Evolutionary conservation across 2,888 invertebrate species (phyloP).

Genomic region (Smittia aterrima): DNA sequence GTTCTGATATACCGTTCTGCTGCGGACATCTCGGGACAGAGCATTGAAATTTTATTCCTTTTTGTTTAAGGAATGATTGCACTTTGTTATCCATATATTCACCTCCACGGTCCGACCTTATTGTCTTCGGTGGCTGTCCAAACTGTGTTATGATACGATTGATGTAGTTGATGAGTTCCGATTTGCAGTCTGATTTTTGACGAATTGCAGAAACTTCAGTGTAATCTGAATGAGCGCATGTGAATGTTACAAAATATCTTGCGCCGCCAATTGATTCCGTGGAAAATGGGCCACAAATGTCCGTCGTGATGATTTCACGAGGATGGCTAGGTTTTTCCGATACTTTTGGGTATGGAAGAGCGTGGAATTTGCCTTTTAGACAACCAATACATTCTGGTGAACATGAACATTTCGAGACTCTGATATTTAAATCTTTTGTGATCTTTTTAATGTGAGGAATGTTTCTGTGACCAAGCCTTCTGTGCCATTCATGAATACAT

Average conservation of each 20-base stretch:
- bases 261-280: slow-evolving; percentile 47
- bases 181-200: slow-evolving; percentile 43
- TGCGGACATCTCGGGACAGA: slow-evolving; percentile 45
- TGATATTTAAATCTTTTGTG: not conserved
- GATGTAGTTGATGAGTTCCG: slow-evolving; percentile 45
- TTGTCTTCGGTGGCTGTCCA: slow-evolving; percentile 44
- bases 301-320: slow-evolving; percentile 48
- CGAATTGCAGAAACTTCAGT: slow-evolving; percentile 42
- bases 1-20: slow-evolving; percentile 46
- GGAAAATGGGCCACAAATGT: slow-evolving; percentile 50
- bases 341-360: slow-evolving; percentile 43
- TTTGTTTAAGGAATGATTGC: slow-evolving; percentile 44
- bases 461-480: not conserved
- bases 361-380: slow-evolving; percentile 45
- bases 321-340: slow-evolving; percentile 43
- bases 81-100: slow-evolving; percentile 46
- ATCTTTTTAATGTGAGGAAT: not conserved
- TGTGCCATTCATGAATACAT: slow-evolving; percentile 16
- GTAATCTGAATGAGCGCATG: slow-evolving; percentile 47
- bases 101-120: slow-evolving; percentile 46
- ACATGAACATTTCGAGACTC: slow-evolving; percentile 11
- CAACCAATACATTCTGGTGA: slow-evolving; percentile 43
- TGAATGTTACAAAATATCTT: slow-evolving; percentile 49
- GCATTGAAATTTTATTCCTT: slow-evolving; percentile 45
- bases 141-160: slow-evolving; percentile 44